phyloP scores from a whole-genome alignment of 2,113 vertebrate genomes.

The Argyrosomus japonicus region DNA sequence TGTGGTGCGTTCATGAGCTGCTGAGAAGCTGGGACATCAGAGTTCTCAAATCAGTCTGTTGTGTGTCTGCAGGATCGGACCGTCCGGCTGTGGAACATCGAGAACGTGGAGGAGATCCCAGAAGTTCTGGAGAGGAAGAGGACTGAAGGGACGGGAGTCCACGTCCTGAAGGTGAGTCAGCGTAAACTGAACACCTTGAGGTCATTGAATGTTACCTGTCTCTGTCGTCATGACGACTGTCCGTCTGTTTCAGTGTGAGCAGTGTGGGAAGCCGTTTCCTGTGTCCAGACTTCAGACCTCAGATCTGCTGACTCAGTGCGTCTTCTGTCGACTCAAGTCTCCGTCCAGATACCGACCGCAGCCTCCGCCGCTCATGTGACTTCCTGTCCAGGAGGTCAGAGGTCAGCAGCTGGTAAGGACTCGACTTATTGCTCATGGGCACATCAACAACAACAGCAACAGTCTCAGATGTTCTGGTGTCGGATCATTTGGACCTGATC shows the following conservation, averaged over 20 bases:
- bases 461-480: too few species aligned
- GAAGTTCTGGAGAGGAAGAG: slow-evolving; percentile 71
- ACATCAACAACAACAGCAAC: too few species aligned
- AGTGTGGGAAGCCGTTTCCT: slow-evolving; percentile 64
- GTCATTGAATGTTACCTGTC: too few species aligned
- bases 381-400: not conserved
- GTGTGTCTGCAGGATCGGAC: slow-evolving; percentile 75
- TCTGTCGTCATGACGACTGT: too few species aligned
- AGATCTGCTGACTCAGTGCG: slow-evolving; percentile 58
- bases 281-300: slow-evolving; percentile 47
- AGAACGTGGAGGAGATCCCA: slow-evolving; percentile 77
- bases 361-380: slow-evolving; percentile 29
- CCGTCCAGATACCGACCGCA: slow-evolving; percentile 34
- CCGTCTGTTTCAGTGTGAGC: slow-evolving; percentile 57
- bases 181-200: not conserved
- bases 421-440: too few species aligned
- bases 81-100: slow-evolving; percentile 84
- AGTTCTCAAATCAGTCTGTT: too few species aligned
- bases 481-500: too few species aligned
- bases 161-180: slow-evolving; percentile 62
- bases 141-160: slow-evolving; percentile 57
- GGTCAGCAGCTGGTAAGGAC: slow-evolving; percentile 3
- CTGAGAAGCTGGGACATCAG: not conserved
- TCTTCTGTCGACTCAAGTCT: slow-evolving; percentile 64
- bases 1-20: not conserved